Conservation (phyloP, 1,140 invertebrate species). For the Marisa cornuarietis region DNA sequence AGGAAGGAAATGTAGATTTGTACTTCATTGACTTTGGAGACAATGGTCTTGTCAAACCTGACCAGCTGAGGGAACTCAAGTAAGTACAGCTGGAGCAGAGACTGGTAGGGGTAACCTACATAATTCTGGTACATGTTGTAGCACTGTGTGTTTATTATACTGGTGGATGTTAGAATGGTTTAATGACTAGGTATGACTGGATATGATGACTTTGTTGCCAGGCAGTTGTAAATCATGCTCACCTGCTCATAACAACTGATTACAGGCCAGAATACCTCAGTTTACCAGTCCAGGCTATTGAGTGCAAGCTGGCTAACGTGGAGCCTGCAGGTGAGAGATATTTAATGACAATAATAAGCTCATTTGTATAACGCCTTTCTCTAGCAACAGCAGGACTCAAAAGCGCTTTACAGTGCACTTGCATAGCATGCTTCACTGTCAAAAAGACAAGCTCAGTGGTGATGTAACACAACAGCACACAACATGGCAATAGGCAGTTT, state of each 20-base stretch:
- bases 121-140: not conserved
- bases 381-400: too few species aligned
- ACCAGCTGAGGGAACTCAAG: conserved; percentile 74
- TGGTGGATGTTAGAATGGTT: not conserved
- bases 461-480: too few species aligned
- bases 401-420: too few species aligned
- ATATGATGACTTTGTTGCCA: not conserved
- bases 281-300: conserved; percentile 80
- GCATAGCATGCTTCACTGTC: too few species aligned
- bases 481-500: too few species aligned
- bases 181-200: not conserved
- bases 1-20: conserved; percentile 71
- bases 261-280: conserved; percentile 76
- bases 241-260: conserved; percentile 1
- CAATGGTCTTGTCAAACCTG: conserved; percentile 72
- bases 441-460: too few species aligned
- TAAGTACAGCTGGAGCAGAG: conserved; percentile 11
- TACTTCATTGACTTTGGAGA: conserved; percentile 87
- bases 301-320: conserved; percentile 80
- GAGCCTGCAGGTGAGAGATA: conserved; percentile 66
- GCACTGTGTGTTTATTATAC: not conserved
- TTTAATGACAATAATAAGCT: not conserved
- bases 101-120: not conserved
- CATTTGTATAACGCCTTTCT: too few species aligned
- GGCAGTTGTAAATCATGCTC: not conserved